Base-by-base conservation (phyloP, 2,888 invertebrate genomes). In the Polydrusus cervinus region DNA sequence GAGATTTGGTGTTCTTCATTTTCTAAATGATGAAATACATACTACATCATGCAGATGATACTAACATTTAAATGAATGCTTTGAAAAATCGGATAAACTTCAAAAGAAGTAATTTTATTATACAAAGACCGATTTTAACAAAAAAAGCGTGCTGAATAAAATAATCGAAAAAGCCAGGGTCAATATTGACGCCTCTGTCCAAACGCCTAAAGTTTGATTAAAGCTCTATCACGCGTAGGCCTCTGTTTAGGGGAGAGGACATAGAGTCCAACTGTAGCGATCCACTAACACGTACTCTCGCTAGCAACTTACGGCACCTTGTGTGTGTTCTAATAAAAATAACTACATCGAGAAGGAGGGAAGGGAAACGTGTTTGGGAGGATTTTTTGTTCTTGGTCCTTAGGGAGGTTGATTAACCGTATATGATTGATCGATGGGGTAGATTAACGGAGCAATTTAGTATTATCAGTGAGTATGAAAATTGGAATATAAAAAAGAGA, bases 311-410 rank as follows among this genome's bases (percentile, higher is more conserved):
- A 62, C 18, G 53, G 14, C 73, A 73, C 73, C 73, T 74, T 43
- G 53, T 25, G 53, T 49, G 6, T 61, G 60, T 40, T 53, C 55
- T 55, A 62, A 68, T 74, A 74, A 74, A 68, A 74, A 51, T 74
- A 68, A 62, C 38, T 51, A 69, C 30, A 55, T 20, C 2, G 25
- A 20, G 51, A 25, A 25, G 30, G 30, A 13, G 25, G 55, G 30
- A 16, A 55, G 14, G 14, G 20, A 53, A 53, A 14, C 10, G 14
- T 53, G 51, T 53, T 20, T 30, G 18, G 55, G 16, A 16, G 25
- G 51, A 53, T 38, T 60, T 61, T 40, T 20, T 60, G 9, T 14
- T 7, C 43, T 5, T 18, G 16, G 18, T 66, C 65, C 11, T 51
- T 66, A 16, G 65, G 51, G 65, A 30, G 25, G 14, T 66, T 66